These are phyloP conservation scores for Enoplosus armatus DNA, from an alignment of 2,797 vertebrate species.

Conservation along the genomic window DNA sequence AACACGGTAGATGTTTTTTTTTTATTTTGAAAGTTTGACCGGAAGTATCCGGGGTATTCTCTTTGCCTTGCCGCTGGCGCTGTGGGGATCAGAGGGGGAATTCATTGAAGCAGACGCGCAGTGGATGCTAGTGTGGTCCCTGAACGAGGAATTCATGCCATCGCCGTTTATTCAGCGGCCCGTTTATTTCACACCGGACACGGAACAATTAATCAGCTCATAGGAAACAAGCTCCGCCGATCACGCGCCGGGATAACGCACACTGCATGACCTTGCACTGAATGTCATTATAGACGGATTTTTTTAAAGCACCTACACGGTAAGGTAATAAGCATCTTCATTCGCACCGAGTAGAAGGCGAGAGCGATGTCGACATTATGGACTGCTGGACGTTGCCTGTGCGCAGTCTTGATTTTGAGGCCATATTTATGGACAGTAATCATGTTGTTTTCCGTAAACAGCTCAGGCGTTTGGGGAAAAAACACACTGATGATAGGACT, in stretches of 20 bases:
- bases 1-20: rapidly evolving
- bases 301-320: conserved; percentile 74
- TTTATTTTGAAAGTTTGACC: conserved; percentile 51
- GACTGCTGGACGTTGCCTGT: not conserved
- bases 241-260: conserved; percentile 4
- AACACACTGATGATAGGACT: conserved; percentile 21
- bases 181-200: conserved; percentile 26
- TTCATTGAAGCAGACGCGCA: conserved; percentile 52
- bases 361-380: conserved; percentile 17
- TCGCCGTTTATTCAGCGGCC: conserved; percentile 41
- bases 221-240: not conserved
- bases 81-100: conserved; percentile 40
- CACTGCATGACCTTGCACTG: conserved; percentile 79
- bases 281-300: conserved; percentile 77
- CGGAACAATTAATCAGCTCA: not conserved
- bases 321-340: conserved; percentile 78
- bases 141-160: conserved; percentile 52
- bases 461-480: not conserved
- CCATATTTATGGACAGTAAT: not conserved
- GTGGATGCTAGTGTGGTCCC: conserved; percentile 62
- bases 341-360: conserved; percentile 22
- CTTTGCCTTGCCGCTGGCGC: not conserved
- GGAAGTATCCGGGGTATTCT: not conserved
- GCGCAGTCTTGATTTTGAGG: not conserved
- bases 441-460: not conserved